Evolutionary conservation across 1,140 invertebrate species (phyloP).

Genomic region (Belonocnema kinseyi): DNA sequence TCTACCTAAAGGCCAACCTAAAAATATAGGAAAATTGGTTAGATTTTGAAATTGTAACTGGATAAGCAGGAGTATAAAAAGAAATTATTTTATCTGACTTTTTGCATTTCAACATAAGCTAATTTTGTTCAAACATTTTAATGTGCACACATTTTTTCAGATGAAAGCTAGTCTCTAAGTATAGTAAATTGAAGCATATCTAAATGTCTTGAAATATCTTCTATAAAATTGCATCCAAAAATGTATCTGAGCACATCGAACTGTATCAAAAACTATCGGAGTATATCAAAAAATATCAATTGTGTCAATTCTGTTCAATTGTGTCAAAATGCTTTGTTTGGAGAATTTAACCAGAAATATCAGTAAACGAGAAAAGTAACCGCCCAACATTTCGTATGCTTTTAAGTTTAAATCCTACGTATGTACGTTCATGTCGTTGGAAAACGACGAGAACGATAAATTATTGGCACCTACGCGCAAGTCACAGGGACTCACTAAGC

Average conservation of each 20-base stretch:
- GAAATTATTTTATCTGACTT: background rate
- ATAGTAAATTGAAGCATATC: no score
- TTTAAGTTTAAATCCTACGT: conserved; percentile 58
- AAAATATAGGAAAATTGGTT: no score
- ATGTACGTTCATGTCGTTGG: conserved; percentile 37
- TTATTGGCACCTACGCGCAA: conserved; percentile 62
- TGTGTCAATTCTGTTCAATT: background rate
- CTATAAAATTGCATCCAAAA: no score
- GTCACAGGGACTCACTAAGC: background rate
- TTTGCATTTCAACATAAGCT: no score
- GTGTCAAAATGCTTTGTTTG: background rate
- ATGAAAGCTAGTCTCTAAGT: no score
- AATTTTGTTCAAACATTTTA: no score
- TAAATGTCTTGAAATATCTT: no score
- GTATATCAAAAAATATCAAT: background rate
- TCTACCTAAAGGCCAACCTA: no score
- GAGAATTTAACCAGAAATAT: conserved; percentile 57
- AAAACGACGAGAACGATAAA: conserved; percentile 60
- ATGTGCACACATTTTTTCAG: no score
- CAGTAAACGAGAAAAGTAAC: conserved; percentile 66
- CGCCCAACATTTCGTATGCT: conserved; percentile 54
- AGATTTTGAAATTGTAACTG: no score
- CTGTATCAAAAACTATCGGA: no score
- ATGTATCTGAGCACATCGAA: no score
- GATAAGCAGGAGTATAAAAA: background rate